These are phyloP conservation scores for Aquatica leii DNA, from an alignment of 2,888 invertebrate species.

Conservation along the genomic window DNA sequence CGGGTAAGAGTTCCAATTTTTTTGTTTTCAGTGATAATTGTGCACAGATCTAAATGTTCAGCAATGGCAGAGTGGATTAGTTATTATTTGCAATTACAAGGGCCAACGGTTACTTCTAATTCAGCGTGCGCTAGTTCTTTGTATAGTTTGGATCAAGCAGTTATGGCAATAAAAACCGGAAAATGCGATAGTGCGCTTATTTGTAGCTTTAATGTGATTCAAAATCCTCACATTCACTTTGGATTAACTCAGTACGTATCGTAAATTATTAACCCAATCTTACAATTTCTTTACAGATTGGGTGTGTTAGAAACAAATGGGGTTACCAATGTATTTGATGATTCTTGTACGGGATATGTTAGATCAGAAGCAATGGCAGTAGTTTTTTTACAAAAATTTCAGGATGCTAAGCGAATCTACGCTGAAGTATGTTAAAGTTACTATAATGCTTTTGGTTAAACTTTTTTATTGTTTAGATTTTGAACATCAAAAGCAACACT, in stretches of 20 bases:
- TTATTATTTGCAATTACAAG: background rate
- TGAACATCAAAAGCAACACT: constrained; percentile 38
- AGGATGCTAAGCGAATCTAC: background rate
- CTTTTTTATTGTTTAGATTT: background rate
- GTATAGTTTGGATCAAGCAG: background rate
- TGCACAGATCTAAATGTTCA: constrained; percentile 66
- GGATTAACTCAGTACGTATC: background rate
- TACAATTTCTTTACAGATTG: too few relatives aligned
- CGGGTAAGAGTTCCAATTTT: background rate
- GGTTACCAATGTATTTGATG: background rate
- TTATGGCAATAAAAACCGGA: background rate
- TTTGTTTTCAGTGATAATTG: too few relatives aligned
- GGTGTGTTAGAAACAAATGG: too few relatives aligned
- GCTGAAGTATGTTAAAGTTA: background rate
- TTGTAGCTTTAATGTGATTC: background rate
- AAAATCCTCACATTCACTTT: background rate
- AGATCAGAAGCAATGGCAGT: background rate
- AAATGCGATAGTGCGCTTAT: background rate
- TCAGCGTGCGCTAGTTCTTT: background rate
- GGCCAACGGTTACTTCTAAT: background rate
- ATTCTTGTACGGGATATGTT: background rate
- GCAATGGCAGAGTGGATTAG: constrained; percentile 61
- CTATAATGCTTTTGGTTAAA: background rate
- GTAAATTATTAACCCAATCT: too few relatives aligned
- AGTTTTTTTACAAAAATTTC: background rate